phyloP scores from a whole-genome alignment of 53 echinoderm and acorn worm species.

The Temnopleurus reevesii region DNA sequence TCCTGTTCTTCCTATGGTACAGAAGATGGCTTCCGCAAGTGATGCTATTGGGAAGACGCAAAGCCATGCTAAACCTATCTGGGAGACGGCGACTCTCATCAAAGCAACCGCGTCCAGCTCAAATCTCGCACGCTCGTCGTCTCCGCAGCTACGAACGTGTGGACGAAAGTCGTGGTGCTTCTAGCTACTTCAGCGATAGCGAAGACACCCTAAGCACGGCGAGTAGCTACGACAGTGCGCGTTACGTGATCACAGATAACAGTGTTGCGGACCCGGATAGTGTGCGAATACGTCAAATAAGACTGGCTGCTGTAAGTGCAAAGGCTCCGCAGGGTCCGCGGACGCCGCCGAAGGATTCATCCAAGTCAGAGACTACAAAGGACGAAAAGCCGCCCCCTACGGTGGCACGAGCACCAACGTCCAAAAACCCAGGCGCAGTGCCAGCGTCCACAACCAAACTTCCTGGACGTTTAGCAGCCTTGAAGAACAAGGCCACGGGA shows the following conservation, averaged over 20 bases:
- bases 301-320: constrained; percentile 62
- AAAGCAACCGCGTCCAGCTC: constrained; percentile 60
- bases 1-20: constrained; percentile 73
- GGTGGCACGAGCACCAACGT: constrained; percentile 42
- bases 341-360: constrained; percentile 9
- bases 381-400: constrained; percentile 18
- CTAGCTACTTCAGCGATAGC: constrained; percentile 73
- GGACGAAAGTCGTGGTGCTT: constrained; percentile 70
- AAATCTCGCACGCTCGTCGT: constrained; percentile 53
- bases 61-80: constrained; percentile 54
- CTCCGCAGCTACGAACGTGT: constrained; percentile 71
- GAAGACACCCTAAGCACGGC: constrained; percentile 65
- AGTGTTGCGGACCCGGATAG: constrained; percentile 75
- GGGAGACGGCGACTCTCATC: constrained; percentile 57
- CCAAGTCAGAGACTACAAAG: not conserved
- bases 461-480: constrained; percentile 40
- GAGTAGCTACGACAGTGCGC: constrained; percentile 73
- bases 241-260: constrained; percentile 89
- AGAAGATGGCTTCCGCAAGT: constrained; percentile 69
- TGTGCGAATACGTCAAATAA: constrained; percentile 62
- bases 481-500: constrained; percentile 43
- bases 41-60: constrained; percentile 40
- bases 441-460: constrained; percentile 10
- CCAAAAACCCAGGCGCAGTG: not conserved
- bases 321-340: constrained; percentile 26